These are phyloP conservation scores for Zygogramma bicolorata DNA, from an alignment of 2,888 invertebrate genomes.

Conservation along the genomic window DNA sequence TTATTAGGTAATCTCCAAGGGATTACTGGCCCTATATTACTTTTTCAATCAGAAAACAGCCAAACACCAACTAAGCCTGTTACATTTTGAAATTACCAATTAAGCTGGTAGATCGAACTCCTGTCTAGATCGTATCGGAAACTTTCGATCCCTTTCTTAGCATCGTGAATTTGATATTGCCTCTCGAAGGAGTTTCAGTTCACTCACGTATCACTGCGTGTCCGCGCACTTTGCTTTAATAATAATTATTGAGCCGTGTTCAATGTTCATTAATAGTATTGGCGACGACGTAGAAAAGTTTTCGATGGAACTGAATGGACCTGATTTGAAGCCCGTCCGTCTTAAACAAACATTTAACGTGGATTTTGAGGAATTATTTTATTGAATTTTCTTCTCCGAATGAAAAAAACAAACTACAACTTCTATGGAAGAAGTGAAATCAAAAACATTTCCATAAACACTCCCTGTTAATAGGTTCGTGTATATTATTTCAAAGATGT, in stretches of 20 bases:
- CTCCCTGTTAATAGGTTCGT: no score
- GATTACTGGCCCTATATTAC: neutral
- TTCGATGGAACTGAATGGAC: no score
- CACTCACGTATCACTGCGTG: constrained; percentile 39
- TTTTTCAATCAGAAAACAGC: neutral
- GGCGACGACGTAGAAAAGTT: no score
- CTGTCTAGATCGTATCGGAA: constrained; percentile 48
- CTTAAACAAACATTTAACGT: no score
- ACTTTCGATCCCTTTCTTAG: constrained; percentile 39
- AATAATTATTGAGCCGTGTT: neutral
- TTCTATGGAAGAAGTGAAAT: no score
- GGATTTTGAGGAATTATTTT: no score
- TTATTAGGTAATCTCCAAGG: neutral
- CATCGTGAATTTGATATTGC: constrained; percentile 39
- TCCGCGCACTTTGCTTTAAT: constrained; percentile 3
- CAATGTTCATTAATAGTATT: neutral
- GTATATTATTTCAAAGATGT: no score
- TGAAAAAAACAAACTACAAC: no score
- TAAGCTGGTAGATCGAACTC: constrained; percentile 44
- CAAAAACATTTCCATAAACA: no score
- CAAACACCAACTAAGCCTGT: neutral
- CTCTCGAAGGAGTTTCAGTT: constrained; percentile 40
- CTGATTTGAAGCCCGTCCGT: no score
- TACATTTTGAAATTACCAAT: constrained; percentile 46
- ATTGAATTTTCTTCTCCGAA: no score